A percentile compares a stretch with the other conserved stretches of the same genome.
These are phyloP conservation scores for Procavia capensis DNA, from an alignment of 2,113 vertebrate species.

Conservation along the genomic window DNA sequence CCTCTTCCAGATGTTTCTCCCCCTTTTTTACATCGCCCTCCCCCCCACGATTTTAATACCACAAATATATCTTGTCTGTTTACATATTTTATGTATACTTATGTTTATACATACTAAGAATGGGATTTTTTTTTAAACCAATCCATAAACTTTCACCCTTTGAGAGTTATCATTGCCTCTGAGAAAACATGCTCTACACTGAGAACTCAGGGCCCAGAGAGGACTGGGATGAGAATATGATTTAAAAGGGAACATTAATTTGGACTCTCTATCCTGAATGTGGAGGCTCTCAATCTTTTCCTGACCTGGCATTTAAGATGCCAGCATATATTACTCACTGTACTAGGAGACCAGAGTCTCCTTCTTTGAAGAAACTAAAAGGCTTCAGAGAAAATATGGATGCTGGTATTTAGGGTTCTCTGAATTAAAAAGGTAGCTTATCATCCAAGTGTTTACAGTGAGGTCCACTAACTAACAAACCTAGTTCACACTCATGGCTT, in stretches of 20 bases:
- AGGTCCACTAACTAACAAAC: neutral
- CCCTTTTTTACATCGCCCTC: too few species aligned
- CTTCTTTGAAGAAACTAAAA: neutral
- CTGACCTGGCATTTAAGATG: neutral
- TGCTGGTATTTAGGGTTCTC: neutral
- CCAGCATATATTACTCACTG: neutral
- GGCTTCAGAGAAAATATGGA: neutral
- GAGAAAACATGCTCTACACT: neutral
- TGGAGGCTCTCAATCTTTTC: neutral
- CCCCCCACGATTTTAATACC: neutral
- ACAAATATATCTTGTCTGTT: neutral
- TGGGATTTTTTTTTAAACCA: neutral
- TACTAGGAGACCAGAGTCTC: neutral
- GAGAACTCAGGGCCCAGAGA: neutral
- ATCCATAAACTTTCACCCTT: neutral
- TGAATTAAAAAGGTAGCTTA: neutral
- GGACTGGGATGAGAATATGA: neutral
- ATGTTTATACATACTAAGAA: neutral
- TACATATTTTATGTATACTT: rapidly evolving
- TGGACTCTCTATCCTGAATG: neutral
- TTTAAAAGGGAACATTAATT: rapidly evolving
- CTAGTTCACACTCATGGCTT: neutral
- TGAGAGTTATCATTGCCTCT: neutral
- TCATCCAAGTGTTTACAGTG: too few species aligned
- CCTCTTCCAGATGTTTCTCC: neutral